Evolutionary conservation across 2,113 vertebrate genomes (phyloP).

Genomic region (Carlito syrichta): DNA sequence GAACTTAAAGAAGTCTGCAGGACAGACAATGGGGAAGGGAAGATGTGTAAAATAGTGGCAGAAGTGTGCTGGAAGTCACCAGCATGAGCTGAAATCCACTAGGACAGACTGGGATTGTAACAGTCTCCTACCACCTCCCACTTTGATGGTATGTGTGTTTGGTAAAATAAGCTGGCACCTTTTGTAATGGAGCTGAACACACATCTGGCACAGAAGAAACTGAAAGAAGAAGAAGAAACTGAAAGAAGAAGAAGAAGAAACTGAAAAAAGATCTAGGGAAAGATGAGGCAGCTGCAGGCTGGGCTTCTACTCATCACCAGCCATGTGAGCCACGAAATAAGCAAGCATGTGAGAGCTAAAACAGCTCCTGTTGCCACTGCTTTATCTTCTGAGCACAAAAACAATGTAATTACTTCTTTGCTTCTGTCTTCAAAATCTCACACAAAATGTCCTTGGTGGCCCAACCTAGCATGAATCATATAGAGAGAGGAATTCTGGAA

Average conservation of each 20-base stretch:
- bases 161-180: background rate
- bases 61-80: background rate
- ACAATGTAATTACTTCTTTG: background rate
- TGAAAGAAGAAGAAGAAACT: background rate
- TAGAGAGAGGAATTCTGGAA: background rate
- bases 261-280: background rate
- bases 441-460: background rate
- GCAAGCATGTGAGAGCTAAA: background rate
- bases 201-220: background rate
- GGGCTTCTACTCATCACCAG: background rate
- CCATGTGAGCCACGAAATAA: background rate
- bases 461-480: background rate
- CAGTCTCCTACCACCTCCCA: background rate
- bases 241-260: background rate
- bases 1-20: background rate
- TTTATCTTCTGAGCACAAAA: background rate
- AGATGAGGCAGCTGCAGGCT: background rate
- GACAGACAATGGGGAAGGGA: background rate
- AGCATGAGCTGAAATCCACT: background rate
- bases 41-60: background rate
- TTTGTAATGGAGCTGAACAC: background rate
- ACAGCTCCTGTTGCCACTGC: background rate
- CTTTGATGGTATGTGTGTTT: background rate
- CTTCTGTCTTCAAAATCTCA: background rate
- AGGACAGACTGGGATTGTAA: background rate